Evolutionary conservation across 2,888 invertebrate genomes (phyloP).

Genomic region (Saturnia japonica): DNA sequence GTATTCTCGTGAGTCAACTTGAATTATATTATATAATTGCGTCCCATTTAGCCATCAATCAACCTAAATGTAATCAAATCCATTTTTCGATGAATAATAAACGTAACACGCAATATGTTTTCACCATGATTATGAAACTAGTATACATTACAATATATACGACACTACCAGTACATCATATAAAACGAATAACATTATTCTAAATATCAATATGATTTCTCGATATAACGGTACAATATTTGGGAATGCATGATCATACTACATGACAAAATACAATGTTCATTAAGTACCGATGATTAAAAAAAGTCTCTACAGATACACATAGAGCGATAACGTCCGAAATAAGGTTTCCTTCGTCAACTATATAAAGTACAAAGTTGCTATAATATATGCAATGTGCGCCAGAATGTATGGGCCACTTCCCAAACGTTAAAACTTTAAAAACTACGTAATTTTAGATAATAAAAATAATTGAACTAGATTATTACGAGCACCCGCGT

Average conservation of each 20-base stretch:
- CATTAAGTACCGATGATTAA: constrained; percentile 78
- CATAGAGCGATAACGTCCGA: constrained; percentile 60
- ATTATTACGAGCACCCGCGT: constrained; percentile 21
- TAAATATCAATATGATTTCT: constrained; percentile 74
- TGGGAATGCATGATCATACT: constrained; percentile 78
- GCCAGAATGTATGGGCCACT: constrained; percentile 42
- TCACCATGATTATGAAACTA: constrained; percentile 68
- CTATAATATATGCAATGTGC: constrained; percentile 45
- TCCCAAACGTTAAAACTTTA: constrained; percentile 45
- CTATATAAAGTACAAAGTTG: constrained; percentile 58
- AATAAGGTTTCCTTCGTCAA: constrained; percentile 54
- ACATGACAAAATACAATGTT: constrained; percentile 74
- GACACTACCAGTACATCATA: constrained; percentile 44
- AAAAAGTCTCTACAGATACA: constrained; percentile 67
- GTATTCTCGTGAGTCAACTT: background rate
- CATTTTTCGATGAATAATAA: constrained; percentile 52
- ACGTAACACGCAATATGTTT: constrained; percentile 43
- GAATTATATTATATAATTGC: background rate
- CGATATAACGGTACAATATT: constrained; percentile 70
- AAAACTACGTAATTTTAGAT: constrained; percentile 62
- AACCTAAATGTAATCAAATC: constrained; percentile 49
- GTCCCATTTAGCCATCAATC: background rate
- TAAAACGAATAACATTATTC: constrained; percentile 76
- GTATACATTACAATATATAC: constrained; percentile 38
- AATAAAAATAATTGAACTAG: constrained; percentile 72